A percentile compares a stretch with the other conserved stretches of the same genome.
Evolutionary conservation across 2,888 invertebrate genomes (phyloP).

Genomic region (Lasioglossum morio): DNA sequence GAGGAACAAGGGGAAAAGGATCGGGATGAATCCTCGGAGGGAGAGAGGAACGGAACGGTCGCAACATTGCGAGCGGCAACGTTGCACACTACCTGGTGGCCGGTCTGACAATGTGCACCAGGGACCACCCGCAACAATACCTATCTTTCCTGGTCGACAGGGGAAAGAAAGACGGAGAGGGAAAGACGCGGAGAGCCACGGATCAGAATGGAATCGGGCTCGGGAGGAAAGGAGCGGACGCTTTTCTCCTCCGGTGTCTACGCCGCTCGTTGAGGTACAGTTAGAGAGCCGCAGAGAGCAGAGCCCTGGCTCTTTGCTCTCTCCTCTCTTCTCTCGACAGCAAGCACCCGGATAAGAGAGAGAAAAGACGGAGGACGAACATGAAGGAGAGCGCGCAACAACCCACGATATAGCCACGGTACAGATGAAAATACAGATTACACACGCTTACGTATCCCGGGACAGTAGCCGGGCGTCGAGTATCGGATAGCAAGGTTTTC

Average conservation of each 20-base stretch:
- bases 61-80: constrained; percentile 83
- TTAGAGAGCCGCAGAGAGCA: constrained; percentile 30
- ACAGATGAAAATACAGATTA: constrained; percentile 76
- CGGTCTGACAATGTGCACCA: constrained; percentile 83
- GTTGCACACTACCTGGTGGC: constrained; percentile 83
- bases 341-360: background rate
- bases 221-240: constrained; percentile 50
- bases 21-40: constrained; percentile 39
- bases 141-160: constrained; percentile 79
- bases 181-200: constrained; percentile 34
- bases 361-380: background rate
- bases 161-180: constrained; percentile 59
- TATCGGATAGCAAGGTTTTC: constrained; percentile 83
- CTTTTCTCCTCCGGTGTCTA: constrained; percentile 52
- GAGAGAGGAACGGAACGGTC: constrained; percentile 56
- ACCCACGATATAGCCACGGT: constrained; percentile 51
- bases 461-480: constrained; percentile 77
- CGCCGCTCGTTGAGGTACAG: constrained; percentile 44
- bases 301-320: background rate
- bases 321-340: background rate
- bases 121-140: constrained; percentile 84
- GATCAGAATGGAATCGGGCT: constrained; percentile 44
- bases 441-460: constrained; percentile 78
- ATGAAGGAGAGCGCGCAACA: constrained; percentile 23
- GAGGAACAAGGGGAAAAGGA: constrained; percentile 31